These are phyloP conservation scores for Athripsodes cinereus DNA, from an alignment of 2,888 invertebrate genomes.

Conservation along the genomic window DNA sequence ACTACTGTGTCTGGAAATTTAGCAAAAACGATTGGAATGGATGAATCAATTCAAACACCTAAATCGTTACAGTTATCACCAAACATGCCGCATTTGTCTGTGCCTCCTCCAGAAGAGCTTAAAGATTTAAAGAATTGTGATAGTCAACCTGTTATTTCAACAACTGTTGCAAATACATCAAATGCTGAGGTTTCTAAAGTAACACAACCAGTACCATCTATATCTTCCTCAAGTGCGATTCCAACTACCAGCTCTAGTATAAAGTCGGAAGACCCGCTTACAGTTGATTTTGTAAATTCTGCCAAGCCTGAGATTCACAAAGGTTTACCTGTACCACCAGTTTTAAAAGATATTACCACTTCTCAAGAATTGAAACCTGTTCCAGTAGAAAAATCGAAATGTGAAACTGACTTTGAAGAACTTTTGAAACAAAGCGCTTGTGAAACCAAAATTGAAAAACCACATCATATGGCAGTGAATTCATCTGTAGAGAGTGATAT, in stretches of 20 bases:
- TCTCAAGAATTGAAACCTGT: neutral
- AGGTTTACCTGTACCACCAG: neutral
- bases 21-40: neutral
- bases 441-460: slow-evolving; percentile 40
- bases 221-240: neutral
- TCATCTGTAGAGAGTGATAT: slow-evolving; percentile 2
- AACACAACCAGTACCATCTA: neutral
- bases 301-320: neutral
- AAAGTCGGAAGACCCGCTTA: neutral
- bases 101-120: neutral
- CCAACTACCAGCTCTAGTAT: neutral
- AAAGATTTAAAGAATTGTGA: neutral
- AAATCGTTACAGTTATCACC: neutral
- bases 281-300: too few relatives aligned
- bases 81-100: neutral
- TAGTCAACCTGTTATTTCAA: neutral
- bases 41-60: neutral
- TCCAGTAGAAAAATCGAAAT: slow-evolving; percentile 34
- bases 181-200: neutral
- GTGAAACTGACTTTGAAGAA: slow-evolving; percentile 49
- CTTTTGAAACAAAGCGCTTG: slow-evolving; percentile 47
- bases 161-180: neutral
- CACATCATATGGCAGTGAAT: slow-evolving; percentile 9
- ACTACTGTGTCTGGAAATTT: neutral
- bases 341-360: neutral